Evolutionary conservation across 1,140 invertebrate species (phyloP), one percentile per base, ranked within the genome.

Genomic region (Melitaea cinxia): DNA sequence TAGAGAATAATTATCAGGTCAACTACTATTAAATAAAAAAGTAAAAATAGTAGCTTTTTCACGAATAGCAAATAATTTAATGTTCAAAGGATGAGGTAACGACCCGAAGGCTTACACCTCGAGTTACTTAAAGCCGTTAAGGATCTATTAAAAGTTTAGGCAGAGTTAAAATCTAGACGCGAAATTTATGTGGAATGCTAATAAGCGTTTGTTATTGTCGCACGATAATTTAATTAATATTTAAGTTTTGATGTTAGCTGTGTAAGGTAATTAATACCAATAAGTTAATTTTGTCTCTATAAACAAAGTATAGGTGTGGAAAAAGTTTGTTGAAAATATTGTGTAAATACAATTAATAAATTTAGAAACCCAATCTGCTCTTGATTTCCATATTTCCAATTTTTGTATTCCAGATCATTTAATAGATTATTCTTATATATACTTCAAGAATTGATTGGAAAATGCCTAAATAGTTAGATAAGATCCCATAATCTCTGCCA

Each of bases 141-240:
- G 42, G 9, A 47, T 17, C 42, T 23, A 21, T 47, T 47, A 23
- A 47, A 47, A 47, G 42, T 47, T 47, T 10, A 4, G 4, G 21
- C 42, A 4, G 23, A 23, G 42, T 47, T 47, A 47, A 47, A 45
- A 47, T 47, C 42, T 23, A 47, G 42, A 47, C 19, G 19, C 21
- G 0, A 23, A 47, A 0, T 47, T 23, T 24, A 6, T 47, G 4
- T 23, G 42, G 23, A 47, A 47, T 47, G 42, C 23, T 23, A 45
- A 45, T 21, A 12, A 47, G 10, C 9, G 1, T 23, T 0, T 47
- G 17, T 47, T 47, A 23, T 47, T 39, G 2, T 6, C 4, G 2
- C 12, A 17, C 17, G 14, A 21, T 23, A 23, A 47, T 47, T 47
- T 47, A 23, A 24, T 47, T 0, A 47, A 23, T 23, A n/a, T 17